A percentile compares a stretch with the other conserved stretches of the same genome.
Conservation (phyloP, 2,797 vertebrate genomes). For the Pseudochirops cupreus region DNA sequence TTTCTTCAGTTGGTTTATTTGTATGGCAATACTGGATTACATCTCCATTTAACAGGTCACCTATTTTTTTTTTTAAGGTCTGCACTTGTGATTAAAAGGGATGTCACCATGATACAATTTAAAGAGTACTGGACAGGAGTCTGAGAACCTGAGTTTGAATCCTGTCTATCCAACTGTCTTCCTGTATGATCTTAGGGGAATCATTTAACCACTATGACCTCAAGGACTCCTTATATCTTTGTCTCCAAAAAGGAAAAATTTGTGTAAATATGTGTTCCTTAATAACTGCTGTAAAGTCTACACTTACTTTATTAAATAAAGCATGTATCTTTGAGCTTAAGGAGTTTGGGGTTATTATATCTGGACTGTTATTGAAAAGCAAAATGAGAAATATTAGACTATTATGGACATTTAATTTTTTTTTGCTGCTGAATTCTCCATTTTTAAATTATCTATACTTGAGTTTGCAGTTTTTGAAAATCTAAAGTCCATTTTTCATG, state of each 20-base stretch:
- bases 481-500: background rate
- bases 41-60: background rate
- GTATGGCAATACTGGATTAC: background rate
- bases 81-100: background rate
- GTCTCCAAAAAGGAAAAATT: background rate
- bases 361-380: background rate
- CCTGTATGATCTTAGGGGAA: background rate
- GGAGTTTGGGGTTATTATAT: background rate
- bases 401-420: background rate
- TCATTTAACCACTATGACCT: background rate
- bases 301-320: background rate
- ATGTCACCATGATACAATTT: background rate
- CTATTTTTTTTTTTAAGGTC: background rate
- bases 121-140: background rate
- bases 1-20: background rate
- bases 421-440: background rate
- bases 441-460: slow-evolving; percentile 5
- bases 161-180: background rate
- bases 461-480: slow-evolving; percentile 32
- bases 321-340: background rate
- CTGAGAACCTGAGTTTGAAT: background rate
- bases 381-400: background rate
- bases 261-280: background rate
- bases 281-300: background rate
- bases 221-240: background rate